Base-by-base conservation (phyloP, 2,113 vertebrate genomes). In the Crotalus helleri region DNA sequence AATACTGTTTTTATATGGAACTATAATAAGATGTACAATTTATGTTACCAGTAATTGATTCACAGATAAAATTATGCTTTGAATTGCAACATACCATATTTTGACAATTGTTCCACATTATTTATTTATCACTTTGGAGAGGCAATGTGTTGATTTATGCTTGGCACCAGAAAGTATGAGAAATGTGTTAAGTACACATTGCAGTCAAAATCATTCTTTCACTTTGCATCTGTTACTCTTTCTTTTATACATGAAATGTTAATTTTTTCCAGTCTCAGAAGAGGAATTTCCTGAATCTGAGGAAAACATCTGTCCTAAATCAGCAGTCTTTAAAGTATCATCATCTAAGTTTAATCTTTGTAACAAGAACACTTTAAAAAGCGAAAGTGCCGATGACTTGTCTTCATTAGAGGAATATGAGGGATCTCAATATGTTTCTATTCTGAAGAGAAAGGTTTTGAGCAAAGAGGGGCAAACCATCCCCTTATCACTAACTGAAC, bases 221-320 rank as follows among this genome's bases (percentile, higher is more conserved):
- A 0, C 44, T 46, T 49, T 89, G 93, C 17, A 87, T 61, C 17
- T 92, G 86, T 6, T 94, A 12, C 85, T 54, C 85, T 17, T 0
- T 2, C 0, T 90, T 90, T 93, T 94, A 94, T 88, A 88, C 0
- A 39, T 87, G 17, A 74, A 89, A 89, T 33, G 46, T 3, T 87
- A 93, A 8, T 89, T 92, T 1, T 95, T 97, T 97, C 93, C 92
- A 97, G 96, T 89, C 95, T 69, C 17, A 19, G 93, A 94, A 53
- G 94, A 97, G 92, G 96, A 97, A 88, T 86, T 92, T 95, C 92
- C 93, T 93, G 96, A 95, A 92, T 95, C 29, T 85, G 95, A 95
- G 96, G 93, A 96, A 96, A 97, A 96, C 93, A 94, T 87, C 91
- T 5, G 87, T 92, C 97, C 96, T 94, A 97, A 96, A 95, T 94